Base-by-base conservation (phyloP, 1,140 invertebrate species). In the Drosophila tropicalis region DNA sequence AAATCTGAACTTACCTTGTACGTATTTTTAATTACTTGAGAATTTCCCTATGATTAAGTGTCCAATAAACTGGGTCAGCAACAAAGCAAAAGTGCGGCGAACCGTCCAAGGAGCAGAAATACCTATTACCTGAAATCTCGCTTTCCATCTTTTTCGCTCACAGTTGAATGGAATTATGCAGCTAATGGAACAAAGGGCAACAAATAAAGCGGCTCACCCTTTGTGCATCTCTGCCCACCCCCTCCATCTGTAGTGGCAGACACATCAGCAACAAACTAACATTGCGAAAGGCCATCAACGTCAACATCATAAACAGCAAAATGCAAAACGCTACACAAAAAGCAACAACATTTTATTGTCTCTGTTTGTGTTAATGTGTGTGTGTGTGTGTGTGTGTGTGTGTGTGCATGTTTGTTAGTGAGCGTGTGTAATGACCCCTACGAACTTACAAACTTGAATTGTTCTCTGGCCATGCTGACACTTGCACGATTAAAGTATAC, bases 331-430 rank as follows among this genome's bases (percentile, higher is more conserved):
- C 13, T 15, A 25, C 15, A 62, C 19, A 62, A 62, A 44, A 62
- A 41, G n/a, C 41, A 62, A 47, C 17, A 62, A 60, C 15, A 25
- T 10, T 71, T 67, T 67, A 25, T 62, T 62, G 61, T 62, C 15
- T n/a, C 34, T 40, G 34, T 13, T 3, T 25, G 54, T 3, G 54
- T 32, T 32, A n/a, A n/a, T n/a, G 22, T 25, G 22, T 3, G n/a
- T 25, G 55, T 32, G 55, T 25, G 55, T n/a, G 29, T 9, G n/a
- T 57, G 54, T n/a, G 22, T 25, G 22, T 3, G n/a, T 25, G 55
- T 32, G 55, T 25, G 55, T n/a, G 29, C 15, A 29, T 57, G 54
- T n/a, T 25, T 32, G 54, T 56, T 13, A 4, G 54, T 32, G 13
- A 15, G 55, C 25, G 55, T 60, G 57, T 60, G 57, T 60, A 60